Evolutionary conservation across 2,113 vertebrate genomes (phyloP).

Genomic region (Protobothrops flavoviridis): DNA sequence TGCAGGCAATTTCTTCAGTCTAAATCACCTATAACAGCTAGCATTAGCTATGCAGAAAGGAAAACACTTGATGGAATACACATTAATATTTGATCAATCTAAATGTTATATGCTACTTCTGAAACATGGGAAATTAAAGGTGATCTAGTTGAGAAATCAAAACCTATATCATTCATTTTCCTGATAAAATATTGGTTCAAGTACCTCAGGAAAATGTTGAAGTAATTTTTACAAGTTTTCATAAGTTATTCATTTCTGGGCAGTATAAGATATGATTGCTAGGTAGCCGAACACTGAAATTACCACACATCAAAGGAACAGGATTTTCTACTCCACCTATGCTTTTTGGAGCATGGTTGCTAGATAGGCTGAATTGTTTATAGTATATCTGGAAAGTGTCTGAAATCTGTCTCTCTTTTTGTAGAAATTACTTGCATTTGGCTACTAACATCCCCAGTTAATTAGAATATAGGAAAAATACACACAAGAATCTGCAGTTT

Average conservation of each 20-base stretch:
- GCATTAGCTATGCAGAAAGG: neutral
- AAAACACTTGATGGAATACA: neutral
- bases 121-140: neutral
- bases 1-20: too few relatives aligned
- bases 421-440: constrained; percentile 1
- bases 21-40: neutral
- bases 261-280: neutral
- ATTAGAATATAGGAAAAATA: neutral
- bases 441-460: neutral
- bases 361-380: neutral
- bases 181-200: neutral
- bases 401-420: neutral
- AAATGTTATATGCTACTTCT: neutral
- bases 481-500: neutral
- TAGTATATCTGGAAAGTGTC: neutral
- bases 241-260: neutral
- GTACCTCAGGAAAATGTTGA: neutral
- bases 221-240: neutral
- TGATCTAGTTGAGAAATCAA: neutral
- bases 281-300: neutral
- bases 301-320: neutral
- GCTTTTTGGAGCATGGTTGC: neutral
- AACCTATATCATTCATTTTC: neutral
- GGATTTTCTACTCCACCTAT: neutral
- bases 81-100: neutral